Percentiles rank a stretch among this genome's conserved stretches.
These are phyloP conservation scores for Stigmatopora argus DNA, from an alignment of 2,113 vertebrate species.

Conservation along the genomic window DNA sequence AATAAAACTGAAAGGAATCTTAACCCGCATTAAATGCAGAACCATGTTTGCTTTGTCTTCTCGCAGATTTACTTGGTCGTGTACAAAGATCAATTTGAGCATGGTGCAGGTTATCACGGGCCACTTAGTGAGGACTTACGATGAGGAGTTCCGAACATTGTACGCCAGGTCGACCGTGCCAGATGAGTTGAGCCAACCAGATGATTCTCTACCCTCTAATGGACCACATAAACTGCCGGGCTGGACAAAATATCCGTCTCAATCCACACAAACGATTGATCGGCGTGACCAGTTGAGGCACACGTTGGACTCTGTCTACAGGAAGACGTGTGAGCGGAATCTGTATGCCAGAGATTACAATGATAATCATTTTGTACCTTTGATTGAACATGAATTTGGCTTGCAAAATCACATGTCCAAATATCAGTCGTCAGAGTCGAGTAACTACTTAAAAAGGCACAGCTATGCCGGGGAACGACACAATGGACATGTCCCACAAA, in stretches of 20 bases:
- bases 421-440: constrained; percentile 68
- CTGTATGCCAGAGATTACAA: constrained; percentile 52
- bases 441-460: constrained; percentile 83
- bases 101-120: constrained; percentile 95
- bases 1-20: background rate
- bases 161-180: constrained; percentile 85
- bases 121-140: constrained; percentile 86
- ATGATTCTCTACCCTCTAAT: constrained; percentile 60
- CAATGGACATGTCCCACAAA: constrained; percentile 70
- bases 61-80: constrained; percentile 92
- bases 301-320: constrained; percentile 76
- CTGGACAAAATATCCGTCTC: constrained; percentile 66
- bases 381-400: constrained; percentile 64
- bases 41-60: constrained; percentile 17
- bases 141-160: constrained; percentile 92
- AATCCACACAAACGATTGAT: constrained; percentile 73
- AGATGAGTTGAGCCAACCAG: constrained; percentile 59
- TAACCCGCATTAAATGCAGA: background rate
- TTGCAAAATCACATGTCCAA: constrained; percentile 66
- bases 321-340: constrained; percentile 75
- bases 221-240: constrained; percentile 68
- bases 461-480: constrained; percentile 90
- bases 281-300: constrained; percentile 73
- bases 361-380: constrained; percentile 64
- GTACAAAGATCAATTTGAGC: constrained; percentile 92